Evolutionary conservation across 2,888 invertebrate genomes (phyloP), one percentile per base, ranked within the genome.

Genomic region (Ophion costatus): DNA sequence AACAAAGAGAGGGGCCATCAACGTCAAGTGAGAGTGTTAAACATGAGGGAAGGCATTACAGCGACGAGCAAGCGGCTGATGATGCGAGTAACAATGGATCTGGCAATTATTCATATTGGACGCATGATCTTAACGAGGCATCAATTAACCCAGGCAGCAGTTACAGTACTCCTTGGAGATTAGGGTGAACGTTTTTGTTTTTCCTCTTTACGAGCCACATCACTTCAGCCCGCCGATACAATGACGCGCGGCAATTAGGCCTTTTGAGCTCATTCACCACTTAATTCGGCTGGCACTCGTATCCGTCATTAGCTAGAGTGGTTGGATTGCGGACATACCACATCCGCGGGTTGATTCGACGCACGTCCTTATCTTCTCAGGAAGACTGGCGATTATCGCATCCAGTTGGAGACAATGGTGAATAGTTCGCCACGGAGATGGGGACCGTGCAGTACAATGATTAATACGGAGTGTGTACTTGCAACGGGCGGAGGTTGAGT

Each of bases 221-320:
- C 22, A 38, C 63, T 63, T 45, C 24, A 45, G 42, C 42, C 38
- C 24, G 17, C 45, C 17, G 9, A 45, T 74, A 74, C 59, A 73
- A 57, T 24, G 74, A 61, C 61, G 42, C 17, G 61, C n/a, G 10
- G 22, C 38, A 61, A 74, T 63, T 74, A 24, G 42, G 24, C 29
- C 61, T 74, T 45, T 45, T 11, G 14, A 59, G 61, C 61, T 74
- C 61, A 45, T 74, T 61, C n/a, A 61, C 45, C 24, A 71, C 42
- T 74, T 24, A 17, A 63, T 63, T 74, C 24, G 22, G 61, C 61
- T 63, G 10, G 42, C 17, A 61, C 61, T 74, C 20, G 59, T 59
- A 59, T 59, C 38, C 38, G 45, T 24, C 61, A 74, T 74, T 74
- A 74, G 74, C 14, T 17, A 61, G 61, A 61, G 61, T 74, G 61